These are phyloP conservation scores for Lacerta agilis DNA, from an alignment of 2,797 vertebrate species.

Conservation along the genomic window DNA sequence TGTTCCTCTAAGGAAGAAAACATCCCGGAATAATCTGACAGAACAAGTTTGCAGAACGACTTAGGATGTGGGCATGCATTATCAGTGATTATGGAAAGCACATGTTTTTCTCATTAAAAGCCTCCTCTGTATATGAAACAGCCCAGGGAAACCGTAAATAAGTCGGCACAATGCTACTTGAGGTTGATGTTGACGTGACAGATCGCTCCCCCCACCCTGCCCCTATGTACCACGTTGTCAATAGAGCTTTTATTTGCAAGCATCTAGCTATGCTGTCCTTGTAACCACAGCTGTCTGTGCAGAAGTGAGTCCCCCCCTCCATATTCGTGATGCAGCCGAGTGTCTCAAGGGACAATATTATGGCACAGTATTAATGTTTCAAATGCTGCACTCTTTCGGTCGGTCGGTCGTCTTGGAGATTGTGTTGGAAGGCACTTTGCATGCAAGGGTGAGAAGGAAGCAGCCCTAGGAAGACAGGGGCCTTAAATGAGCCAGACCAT, in stretches of 20 bases:
- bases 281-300: neutral
- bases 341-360: neutral
- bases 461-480: too few species aligned
- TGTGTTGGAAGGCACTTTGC: too few species aligned
- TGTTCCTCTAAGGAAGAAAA: conserved; percentile 14
- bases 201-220: neutral
- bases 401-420: too few species aligned
- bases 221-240: conserved; percentile 22
- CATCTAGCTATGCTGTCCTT: neutral
- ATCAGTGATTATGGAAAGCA: conserved; percentile 9
- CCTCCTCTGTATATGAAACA: conserved; percentile 30
- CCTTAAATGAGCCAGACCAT: too few species aligned
- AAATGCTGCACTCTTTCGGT: neutral
- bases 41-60: conserved; percentile 13
- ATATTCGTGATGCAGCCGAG: neutral
- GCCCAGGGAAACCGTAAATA: conserved; percentile 38
- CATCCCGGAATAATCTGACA: conserved; percentile 20
- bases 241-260: conserved; percentile 24
- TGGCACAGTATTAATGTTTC: neutral
- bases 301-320: neutral
- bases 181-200: conserved; percentile 35
- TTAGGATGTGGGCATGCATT: neutral
- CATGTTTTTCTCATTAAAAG: conserved; percentile 41
- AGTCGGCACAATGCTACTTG: conserved; percentile 19
- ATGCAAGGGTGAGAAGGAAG: too few species aligned